Evolutionary conservation across 2,797 vertebrate genomes (phyloP).

Genomic region (Holocentrus rufus): DNA sequence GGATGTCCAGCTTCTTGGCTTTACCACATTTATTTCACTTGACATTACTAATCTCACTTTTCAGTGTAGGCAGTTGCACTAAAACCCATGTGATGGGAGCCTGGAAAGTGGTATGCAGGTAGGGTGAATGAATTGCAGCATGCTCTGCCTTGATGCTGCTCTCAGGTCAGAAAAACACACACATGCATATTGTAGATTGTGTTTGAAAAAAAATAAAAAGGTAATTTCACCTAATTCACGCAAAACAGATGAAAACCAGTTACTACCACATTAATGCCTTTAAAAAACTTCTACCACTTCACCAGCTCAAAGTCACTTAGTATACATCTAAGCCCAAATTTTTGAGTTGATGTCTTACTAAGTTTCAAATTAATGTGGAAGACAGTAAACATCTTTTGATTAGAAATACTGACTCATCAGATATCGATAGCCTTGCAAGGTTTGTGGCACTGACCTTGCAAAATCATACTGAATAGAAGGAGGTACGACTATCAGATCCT

Average conservation of each 20-base stretch:
- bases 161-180: slow-evolving; percentile 56
- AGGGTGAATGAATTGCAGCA: slow-evolving; percentile 22
- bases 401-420: neutral
- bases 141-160: slow-evolving; percentile 23
- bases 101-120: slow-evolving; percentile 1
- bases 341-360: slow-evolving; percentile 23
- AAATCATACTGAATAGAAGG: neutral
- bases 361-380: slow-evolving; percentile 10
- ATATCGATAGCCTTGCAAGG: neutral
- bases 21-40: slow-evolving; percentile 32
- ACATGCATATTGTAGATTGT: neutral
- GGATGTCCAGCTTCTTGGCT: slow-evolving; percentile 50
- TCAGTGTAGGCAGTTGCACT: neutral
- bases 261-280: slow-evolving; percentile 66
- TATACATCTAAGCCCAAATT: slow-evolving; percentile 2
- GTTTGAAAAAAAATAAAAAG: slow-evolving; percentile 9
- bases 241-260: slow-evolving; percentile 1
- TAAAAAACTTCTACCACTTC: slow-evolving; percentile 54
- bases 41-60: slow-evolving; percentile 14
- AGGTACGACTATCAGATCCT: neutral
- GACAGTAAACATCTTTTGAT: slow-evolving; percentile 2
- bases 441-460: slow-evolving; percentile 18
- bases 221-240: slow-evolving; percentile 12
- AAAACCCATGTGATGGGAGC: neutral
- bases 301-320: slow-evolving; percentile 57